These are phyloP conservation scores for Shinisaurus crocodilurus DNA, from an alignment of 2,113 vertebrate genomes.

Conservation along the genomic window DNA sequence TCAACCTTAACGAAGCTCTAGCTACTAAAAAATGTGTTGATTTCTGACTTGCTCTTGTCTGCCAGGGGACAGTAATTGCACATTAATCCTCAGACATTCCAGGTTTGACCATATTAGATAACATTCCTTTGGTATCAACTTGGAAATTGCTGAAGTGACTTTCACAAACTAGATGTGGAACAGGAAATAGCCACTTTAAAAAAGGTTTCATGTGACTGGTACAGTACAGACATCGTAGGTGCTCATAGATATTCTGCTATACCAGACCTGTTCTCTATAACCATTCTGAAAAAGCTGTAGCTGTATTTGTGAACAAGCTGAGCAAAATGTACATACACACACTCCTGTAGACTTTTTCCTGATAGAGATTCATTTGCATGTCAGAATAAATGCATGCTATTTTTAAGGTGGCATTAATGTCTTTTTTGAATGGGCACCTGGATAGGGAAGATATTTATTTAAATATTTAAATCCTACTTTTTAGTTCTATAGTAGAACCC, in stretches of 20 bases:
- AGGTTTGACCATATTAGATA: not conserved
- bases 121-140: not conserved
- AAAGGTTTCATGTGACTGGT: not conserved
- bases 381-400: not conserved
- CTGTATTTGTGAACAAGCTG: not conserved
- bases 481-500: not conserved
- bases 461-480: not conserved
- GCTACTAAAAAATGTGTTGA: not conserved
- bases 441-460: not conserved
- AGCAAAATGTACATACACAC: not conserved
- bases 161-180: not conserved
- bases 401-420: not conserved
- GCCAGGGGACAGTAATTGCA: not conserved
- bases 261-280: not conserved
- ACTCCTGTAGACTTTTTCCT: not conserved
- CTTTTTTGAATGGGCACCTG: not conserved
- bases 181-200: not conserved
- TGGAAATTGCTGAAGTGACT: not conserved
- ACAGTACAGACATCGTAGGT: not conserved
- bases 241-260: not conserved
- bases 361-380: not conserved
- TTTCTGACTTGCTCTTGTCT: constrained; percentile 25
- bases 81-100: not conserved
- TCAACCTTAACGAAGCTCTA: not conserved
- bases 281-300: not conserved